Evolutionary conservation across 35 echinoderm and acorn worm genomes (phyloP).

Genomic region (Strongylocentrotus purpuratus): DNA sequence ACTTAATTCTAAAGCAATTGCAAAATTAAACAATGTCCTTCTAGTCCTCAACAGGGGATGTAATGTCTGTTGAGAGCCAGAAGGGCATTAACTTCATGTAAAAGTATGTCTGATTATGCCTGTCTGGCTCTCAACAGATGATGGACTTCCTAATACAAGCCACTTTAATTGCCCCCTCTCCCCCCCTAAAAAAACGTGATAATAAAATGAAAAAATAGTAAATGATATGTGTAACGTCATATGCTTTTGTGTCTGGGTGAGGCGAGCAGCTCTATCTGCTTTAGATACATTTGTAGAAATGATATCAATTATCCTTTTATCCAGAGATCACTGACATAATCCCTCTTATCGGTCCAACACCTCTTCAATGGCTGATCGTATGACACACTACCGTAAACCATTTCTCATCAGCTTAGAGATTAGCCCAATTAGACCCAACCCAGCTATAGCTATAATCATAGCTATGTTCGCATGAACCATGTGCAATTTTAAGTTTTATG

Average conservation of each 20-base stretch:
- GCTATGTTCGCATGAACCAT: no score
- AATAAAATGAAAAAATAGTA: neutral
- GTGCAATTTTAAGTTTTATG: no score
- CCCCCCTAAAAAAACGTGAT: no score
- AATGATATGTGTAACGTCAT: neutral
- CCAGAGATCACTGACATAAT: neutral
- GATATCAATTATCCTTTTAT: neutral
- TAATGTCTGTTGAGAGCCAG: no score
- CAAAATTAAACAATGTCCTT: no score
- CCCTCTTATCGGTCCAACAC: neutral
- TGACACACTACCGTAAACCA: neutral
- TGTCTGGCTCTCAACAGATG: no score
- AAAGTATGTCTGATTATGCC: no score
- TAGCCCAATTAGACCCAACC: constrained; percentile 9
- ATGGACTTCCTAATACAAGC: neutral
- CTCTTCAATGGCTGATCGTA: neutral
- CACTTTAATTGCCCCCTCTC: neutral
- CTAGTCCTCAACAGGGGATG: no score
- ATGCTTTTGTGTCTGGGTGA: neutral
- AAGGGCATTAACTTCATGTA: no score
- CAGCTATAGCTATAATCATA: neutral
- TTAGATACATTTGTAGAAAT: neutral
- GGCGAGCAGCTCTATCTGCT: neutral
- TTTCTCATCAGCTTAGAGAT: neutral
- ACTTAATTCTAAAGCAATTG: no score